Base-by-base conservation (phyloP, 2,888 invertebrate genomes). In the Hyles lineata region DNA sequence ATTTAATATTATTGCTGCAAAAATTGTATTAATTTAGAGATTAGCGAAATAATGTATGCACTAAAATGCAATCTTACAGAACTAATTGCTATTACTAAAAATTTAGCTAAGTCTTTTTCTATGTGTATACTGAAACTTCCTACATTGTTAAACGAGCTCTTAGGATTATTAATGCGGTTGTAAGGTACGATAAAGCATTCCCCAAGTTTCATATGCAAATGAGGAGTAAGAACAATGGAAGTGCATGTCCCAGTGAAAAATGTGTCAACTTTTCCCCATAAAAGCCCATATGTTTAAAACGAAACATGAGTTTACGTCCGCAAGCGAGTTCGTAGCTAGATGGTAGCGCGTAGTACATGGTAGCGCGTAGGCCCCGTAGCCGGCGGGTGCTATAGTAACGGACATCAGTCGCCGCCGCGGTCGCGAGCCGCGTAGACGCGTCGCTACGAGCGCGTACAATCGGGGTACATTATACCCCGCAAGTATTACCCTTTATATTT, bases 321-420 rank as follows among this genome's bases (percentile, higher is more conserved):
- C 58, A 52, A 79, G 70, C 75, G 79, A 32, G n/a, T 19, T 75
- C 77, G 82, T 81, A 79, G 82, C 81, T 83, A 85, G 83, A 63
- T 52, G 85, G 87, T 87, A 88, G 87, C 86, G 77, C 82, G 84
- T 84, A 83, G 88, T 89, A 90, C 90, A 70, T 52, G 85, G 87
- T 87, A 87, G 86, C 86, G 77, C 82, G 84, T 84, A 83, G 88
- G 87, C 78, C 72, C 74, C 89, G 90, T 89, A 92, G 90, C 85
- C 83, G 90, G 82, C 90, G 90, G 92, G 83, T 90, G 90, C 93
- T 92, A 93, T 93, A 92, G 93, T 87, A 91, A 93, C 93, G 77
- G 82, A 81, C 86, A 78, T 79, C 92, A 93, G 92, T 93, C 87
- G 86, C 84, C 84, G 85, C 83, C 88, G 87, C 86, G 89, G 83